Conservation (phyloP, 2,888 invertebrate species). For the Micoletzkya japonica region DNA sequence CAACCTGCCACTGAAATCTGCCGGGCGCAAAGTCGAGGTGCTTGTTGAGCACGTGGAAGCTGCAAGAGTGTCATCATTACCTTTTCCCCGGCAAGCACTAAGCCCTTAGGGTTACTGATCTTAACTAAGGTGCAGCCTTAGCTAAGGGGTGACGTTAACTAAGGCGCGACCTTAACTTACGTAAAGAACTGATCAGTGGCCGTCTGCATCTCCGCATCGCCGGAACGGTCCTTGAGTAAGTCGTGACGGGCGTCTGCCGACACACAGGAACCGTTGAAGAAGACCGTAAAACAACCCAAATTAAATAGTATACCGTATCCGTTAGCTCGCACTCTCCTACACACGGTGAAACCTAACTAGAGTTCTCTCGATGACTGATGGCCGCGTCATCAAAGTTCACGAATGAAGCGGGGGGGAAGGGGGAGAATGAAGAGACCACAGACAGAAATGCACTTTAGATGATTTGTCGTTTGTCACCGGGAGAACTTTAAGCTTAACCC, state of each 20-base stretch:
- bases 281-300: conserved; percentile 3
- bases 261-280: conserved; percentile 36
- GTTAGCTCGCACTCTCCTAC: neutral
- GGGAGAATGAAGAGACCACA: no score
- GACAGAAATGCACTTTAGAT: no score
- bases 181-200: conserved; percentile 44
- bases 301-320: neutral
- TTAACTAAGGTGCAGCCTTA: neutral
- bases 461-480: no score
- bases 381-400: no score
- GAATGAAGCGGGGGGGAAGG: no score
- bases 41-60: neutral
- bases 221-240: neutral
- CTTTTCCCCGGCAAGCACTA: neutral
- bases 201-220: neutral
- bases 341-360: no score
- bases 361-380: no score
- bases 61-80: neutral
- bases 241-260: conserved; percentile 1
- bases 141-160: neutral
- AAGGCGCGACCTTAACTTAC: conserved; percentile 24
- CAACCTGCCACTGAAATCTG: conserved; percentile 11
- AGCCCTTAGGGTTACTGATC: neutral
- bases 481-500: no score
- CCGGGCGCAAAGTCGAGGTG: conserved; percentile 13